Percentiles rank a stretch among this genome's conserved stretches.
Evolutionary conservation across 2,113 vertebrate genomes (phyloP).

Genomic region (Archilochus colubris): DNA sequence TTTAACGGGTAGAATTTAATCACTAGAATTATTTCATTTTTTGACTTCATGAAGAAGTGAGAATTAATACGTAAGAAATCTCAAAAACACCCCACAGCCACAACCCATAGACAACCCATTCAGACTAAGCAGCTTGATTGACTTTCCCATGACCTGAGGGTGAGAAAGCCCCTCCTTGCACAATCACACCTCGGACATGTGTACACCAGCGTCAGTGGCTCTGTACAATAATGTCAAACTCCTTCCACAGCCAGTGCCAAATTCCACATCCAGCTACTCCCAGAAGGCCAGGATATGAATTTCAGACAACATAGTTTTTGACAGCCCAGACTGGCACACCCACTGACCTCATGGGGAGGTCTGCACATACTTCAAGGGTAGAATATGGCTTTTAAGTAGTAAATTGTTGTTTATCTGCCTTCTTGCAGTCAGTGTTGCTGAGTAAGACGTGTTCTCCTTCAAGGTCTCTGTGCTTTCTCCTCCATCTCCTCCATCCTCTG

Average conservation of each 20-base stretch:
- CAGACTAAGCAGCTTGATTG: background rate
- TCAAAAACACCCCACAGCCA: background rate
- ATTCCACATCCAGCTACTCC: background rate
- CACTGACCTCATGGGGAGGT: constrained; percentile 61
- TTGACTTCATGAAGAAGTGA: background rate
- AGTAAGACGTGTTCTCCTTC: background rate
- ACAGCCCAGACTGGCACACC: constrained; percentile 59
- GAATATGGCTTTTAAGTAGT: constrained; percentile 6
- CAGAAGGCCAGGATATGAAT: background rate
- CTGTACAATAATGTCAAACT: background rate
- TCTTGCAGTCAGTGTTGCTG: background rate
- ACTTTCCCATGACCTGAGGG: background rate
- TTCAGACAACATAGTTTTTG: constrained; percentile 10
- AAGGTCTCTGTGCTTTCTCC: background rate
- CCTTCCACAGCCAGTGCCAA: background rate
- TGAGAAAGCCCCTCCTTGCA: background rate
- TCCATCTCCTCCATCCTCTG: fast-evolving
- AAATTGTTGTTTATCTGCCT: constrained; percentile 22
- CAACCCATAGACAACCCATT: background rate
- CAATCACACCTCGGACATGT: background rate
- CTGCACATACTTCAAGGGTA: constrained; percentile 40
- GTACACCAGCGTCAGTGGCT: background rate
- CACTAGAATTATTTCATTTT: background rate
- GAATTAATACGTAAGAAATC: background rate
- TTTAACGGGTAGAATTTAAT: background rate